Evolutionary conservation across 2,113 vertebrate species (phyloP), one percentile per base, ranked within the genome.

Genomic region (Paralichthys olivaceus): DNA sequence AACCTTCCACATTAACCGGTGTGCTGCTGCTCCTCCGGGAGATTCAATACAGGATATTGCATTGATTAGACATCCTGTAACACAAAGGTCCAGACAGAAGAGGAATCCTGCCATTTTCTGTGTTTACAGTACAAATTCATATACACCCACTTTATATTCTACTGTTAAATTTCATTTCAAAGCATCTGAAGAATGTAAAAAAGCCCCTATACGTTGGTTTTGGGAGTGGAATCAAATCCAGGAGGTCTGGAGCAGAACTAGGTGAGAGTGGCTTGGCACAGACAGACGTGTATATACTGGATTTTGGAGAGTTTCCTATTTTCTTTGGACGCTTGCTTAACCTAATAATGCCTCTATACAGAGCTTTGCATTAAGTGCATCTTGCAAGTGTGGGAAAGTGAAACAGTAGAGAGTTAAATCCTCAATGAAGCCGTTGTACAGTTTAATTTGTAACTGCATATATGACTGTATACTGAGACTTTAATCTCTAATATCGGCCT

Each of bases 251-350:
- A 53, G 37, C 51, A 11, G 32, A 75, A 34, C 6, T 28, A 54
- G 32, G 51, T 57, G 51, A 68, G 29, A 28, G 23, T 23, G 17
- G 34, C 17, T 66, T 45, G 5, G 19, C 71, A 15, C 29, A 43
- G 9, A 49, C 45, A 75, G 53, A 47, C 37, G 25, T 63, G 22
- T 13, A 23, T 1, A 22, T 25, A n/a, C 9, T 40, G 2, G 37
- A 28, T 8, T 22, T 6, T 66, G 55, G 25, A 67, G 47, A 49
- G 68, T 40, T 63, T 74, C 58, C 11, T 69, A 11, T 80, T 69
- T 55, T 26, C 12, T 47, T 61, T 69, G 26, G 63, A 65, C 34
- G 20, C 23, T 12, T 11, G 2, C 23, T 17, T 47, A 19, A 12
- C n/a, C 20, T 4, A 8, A 8, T 40, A 28, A 29, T 60, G 7